Conservation (phyloP, 2,797 vertebrate genomes). For the Delichon dasypus region DNA sequence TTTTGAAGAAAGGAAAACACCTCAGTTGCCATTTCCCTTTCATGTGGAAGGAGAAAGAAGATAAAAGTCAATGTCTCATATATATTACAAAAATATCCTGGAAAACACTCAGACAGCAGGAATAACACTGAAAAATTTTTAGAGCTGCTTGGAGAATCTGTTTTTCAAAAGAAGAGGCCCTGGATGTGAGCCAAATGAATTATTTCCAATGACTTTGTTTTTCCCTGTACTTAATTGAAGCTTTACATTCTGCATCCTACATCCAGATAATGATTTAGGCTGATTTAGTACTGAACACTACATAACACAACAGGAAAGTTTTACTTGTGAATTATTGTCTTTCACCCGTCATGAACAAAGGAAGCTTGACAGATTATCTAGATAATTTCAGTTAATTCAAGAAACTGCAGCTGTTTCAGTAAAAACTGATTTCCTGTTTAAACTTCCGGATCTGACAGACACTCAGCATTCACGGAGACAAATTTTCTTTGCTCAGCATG, state of each 20-base stretch:
- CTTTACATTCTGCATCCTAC: background rate
- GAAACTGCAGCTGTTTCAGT: background rate
- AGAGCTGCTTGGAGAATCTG: background rate
- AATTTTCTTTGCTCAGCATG: conserved; percentile 2
- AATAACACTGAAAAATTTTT: background rate
- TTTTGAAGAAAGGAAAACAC: background rate
- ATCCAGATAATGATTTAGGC: background rate
- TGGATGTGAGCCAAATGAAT: background rate
- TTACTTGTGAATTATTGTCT: background rate
- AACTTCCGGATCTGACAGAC: background rate
- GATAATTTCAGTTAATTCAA: conserved; percentile 1
- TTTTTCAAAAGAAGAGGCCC: background rate
- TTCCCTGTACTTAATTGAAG: background rate
- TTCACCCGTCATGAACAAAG: background rate
- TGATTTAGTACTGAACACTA: background rate
- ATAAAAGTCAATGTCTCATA: background rate
- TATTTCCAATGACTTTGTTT: background rate
- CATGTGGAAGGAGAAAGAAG: background rate
- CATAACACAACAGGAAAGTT: background rate
- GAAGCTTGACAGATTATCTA: background rate
- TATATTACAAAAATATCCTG: background rate
- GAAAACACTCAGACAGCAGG: background rate
- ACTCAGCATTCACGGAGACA: background rate
- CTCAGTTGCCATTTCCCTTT: background rate
- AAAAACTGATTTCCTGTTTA: conserved; percentile 43